Base-by-base conservation (phyloP, 2,113 vertebrate genomes). In the Tautogolabrus adspersus region DNA sequence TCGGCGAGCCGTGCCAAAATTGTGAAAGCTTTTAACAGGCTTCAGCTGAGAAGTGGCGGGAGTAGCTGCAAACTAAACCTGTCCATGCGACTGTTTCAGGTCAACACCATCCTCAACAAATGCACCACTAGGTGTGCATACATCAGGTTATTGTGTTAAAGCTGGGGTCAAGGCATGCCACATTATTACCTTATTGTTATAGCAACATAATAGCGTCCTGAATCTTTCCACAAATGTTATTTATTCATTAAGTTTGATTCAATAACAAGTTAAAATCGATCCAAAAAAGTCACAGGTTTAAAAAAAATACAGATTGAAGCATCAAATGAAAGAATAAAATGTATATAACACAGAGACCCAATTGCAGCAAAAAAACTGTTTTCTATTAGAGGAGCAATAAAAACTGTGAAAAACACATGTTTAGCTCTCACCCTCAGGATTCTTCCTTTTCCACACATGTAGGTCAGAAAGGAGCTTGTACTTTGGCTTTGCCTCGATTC, bases 1-100 rank as follows among this genome's bases (percentile, higher is more conserved):
- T 72, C 71, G 0, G 37, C 0, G 74, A 77, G 65, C 47, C 66
- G 4, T 71, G 83, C 87, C 90, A 91, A 86, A 79, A 75, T 49
- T 73, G 62, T 72, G 65, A 79, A 67, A 34, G 22, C 58, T 63
- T 76, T 83, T 77, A 79, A 77, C 77, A 80, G 82, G 72, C 66
- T 80, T 69, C 75, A 37, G 65, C 66, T 78, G 66, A 70, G 10
- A 71, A 46, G 47, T 66, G 59, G 77, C 34, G 30, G 23, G 55
- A 81, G 66, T 75, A 59, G 47, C 67, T 55, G 68, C 59, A 65
- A 78, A 83, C 70, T 70, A 16, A 77, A 81, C 66, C 73, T 77
- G 76, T 47, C 56, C 37, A 11, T 55, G 64, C 38, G 30, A 21
- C 40, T 54, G 60, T 60, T 26, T 78, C 37, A 40, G 59, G 64